phyloP scores from a whole-genome alignment of 2,888 invertebrate genomes.

The Ophion costatus region DNA sequence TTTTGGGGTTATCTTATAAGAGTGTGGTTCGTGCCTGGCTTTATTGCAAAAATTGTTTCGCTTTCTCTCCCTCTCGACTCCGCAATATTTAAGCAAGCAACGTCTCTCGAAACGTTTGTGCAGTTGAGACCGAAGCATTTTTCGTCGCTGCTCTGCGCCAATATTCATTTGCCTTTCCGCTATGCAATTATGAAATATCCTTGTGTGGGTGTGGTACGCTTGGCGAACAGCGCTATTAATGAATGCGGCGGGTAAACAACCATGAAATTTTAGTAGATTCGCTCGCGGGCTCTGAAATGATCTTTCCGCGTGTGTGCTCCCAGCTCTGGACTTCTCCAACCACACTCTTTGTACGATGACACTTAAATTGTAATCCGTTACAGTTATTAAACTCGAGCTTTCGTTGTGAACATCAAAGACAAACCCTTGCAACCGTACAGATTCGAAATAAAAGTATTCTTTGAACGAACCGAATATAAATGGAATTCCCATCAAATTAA shows the following conservation, averaged over 20 bases:
- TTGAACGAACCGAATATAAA: background rate
- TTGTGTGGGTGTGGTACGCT: constrained; percentile 2
- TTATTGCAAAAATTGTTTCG: constrained; percentile 58
- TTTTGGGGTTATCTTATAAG: background rate
- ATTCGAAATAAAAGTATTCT: background rate
- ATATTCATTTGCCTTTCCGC: constrained; percentile 29
- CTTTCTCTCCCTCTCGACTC: background rate
- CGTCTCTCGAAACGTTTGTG: constrained; percentile 30
- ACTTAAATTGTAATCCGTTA: background rate
- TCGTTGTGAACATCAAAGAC: background rate
- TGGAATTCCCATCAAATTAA: background rate
- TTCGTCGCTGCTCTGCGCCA: background rate
- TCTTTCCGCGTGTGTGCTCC: background rate
- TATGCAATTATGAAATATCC: constrained; percentile 55
- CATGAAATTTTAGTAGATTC: constrained; percentile 37
- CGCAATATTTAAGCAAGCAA: constrained; percentile 15
- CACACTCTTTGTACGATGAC: background rate
- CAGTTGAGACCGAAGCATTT: constrained; percentile 17
- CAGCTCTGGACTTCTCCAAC: background rate
- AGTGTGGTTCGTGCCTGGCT: constrained; percentile 41
- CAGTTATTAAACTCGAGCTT: background rate
- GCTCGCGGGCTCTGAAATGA: background rate
- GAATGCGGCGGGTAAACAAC: constrained; percentile 44
- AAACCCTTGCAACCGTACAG: background rate
- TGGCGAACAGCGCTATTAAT: constrained; percentile 26